Evolutionary conservation across 2,797 vertebrate species (phyloP).

Genomic region (Gymnothorax reevesii): DNA sequence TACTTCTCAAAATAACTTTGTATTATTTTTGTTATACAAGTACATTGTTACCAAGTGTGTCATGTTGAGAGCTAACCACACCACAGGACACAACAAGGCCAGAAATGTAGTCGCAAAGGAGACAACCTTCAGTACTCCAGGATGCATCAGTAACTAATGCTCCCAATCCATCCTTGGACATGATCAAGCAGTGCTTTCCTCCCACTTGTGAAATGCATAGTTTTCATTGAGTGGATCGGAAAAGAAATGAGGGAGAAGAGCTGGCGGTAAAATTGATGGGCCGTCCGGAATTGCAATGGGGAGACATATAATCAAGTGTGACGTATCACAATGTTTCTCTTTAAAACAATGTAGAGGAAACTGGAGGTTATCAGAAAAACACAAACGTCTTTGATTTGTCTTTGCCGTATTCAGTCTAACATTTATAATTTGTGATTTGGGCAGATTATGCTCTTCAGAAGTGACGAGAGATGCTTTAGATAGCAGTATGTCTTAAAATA

Average conservation of each 20-base stretch:
- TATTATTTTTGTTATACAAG: constrained; percentile 76
- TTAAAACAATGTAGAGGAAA: neutral
- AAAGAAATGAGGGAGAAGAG: neutral
- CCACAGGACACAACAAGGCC: constrained; percentile 81
- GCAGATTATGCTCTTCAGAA: neutral
- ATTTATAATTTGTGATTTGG: neutral
- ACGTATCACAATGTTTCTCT: neutral
- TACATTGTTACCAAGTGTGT: constrained; percentile 78
- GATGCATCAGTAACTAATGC: constrained; percentile 72
- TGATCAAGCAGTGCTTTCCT: constrained; percentile 89
- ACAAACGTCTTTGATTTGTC: neutral
- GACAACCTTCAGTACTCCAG: constrained; percentile 57
- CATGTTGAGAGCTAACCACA: constrained; percentile 77
- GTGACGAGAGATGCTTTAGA: neutral
- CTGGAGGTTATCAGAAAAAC: neutral
- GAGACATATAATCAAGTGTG: neutral
- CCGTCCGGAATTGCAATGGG: neutral
- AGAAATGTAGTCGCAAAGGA: constrained; percentile 61
- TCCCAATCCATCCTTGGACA: constrained; percentile 55
- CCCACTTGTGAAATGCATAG: constrained; percentile 94
- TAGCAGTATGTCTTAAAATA: neutral
- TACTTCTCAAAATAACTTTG: constrained; percentile 76
- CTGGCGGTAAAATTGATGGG: neutral
- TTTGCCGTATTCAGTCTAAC: neutral
- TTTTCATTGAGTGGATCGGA: constrained; percentile 53